Percentiles rank a stretch among this genome's conserved stretches.
phyloP scores from a whole-genome alignment of 2,113 vertebrate genomes.

The Noctilio leporinus region DNA sequence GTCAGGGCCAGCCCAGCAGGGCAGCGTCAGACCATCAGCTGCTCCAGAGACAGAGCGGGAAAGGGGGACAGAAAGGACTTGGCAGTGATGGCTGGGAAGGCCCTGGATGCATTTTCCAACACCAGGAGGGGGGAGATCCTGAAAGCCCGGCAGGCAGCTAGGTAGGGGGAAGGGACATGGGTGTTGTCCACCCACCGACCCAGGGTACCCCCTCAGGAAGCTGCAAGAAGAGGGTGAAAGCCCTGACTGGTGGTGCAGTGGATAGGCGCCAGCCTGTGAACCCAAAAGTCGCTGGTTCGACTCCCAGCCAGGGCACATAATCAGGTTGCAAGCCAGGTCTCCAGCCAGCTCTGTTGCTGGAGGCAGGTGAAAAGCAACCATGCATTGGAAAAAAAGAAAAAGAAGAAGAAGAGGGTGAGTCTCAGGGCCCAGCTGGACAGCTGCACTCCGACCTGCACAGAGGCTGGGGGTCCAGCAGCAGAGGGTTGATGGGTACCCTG shows the following conservation, averaged over 20 bases:
- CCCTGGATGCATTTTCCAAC: not conserved
- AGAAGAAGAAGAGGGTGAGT: not conserved
- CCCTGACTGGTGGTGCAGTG: too few species aligned
- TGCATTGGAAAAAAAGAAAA: too few species aligned
- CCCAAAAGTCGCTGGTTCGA: too few species aligned
- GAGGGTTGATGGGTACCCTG: not conserved
- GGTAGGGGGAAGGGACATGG: rapidly evolving
- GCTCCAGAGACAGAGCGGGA: not conserved
- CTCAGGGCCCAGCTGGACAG: not conserved
- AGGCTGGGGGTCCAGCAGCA: not conserved
- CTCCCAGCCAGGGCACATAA: too few species aligned
- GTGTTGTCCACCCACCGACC: rapidly evolving
- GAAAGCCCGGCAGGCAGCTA: rapidly evolving
- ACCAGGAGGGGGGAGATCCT: not conserved
- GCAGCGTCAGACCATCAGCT: not conserved
- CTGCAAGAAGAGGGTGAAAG: not conserved
- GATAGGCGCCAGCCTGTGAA: too few species aligned
- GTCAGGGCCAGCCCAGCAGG: not conserved
- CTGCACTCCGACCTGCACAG: not conserved
- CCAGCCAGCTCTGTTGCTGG: too few species aligned
- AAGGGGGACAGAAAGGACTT: rapidly evolving
- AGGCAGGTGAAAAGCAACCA: too few species aligned
- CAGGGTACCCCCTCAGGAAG: not conserved
- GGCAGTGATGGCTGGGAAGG: not conserved
- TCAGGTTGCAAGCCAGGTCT: too few species aligned